Evolutionary conservation across 1,140 invertebrate genomes (phyloP).

Genomic region (Sitodiplosis mosellana): DNA sequence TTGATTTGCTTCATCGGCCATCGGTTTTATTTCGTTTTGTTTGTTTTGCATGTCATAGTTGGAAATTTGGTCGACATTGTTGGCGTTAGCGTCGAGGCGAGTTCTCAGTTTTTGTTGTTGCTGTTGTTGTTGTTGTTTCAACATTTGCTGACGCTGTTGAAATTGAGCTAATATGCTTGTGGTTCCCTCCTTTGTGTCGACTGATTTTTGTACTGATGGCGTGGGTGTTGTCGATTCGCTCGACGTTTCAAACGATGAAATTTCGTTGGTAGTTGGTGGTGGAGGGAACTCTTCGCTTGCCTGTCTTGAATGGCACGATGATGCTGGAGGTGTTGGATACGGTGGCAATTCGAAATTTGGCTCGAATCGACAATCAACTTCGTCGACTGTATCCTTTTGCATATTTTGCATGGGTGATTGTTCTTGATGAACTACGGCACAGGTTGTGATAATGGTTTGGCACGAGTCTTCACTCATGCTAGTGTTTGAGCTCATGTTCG

Average conservation of each 20-base stretch:
- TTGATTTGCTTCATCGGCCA: constrained; percentile 10
- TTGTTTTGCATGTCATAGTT: constrained; percentile 4
- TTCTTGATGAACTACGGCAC: constrained; percentile 62
- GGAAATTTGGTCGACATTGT: too few relatives aligned
- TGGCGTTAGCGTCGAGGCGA: constrained; percentile 5
- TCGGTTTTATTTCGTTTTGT: constrained; percentile 7
- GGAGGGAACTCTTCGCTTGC: constrained; percentile 77
- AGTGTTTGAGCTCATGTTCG: constrained; percentile 47
- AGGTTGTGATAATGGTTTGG: constrained; percentile 52
- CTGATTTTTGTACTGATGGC: constrained; percentile 14
- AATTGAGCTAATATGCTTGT: constrained; percentile 48
- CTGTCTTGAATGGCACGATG: constrained; percentile 60
- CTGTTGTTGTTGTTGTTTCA: constrained; percentile 43
- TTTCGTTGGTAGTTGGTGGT: constrained; percentile 57
- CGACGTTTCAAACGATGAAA: constrained; percentile 35
- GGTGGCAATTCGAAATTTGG: constrained; percentile 43
- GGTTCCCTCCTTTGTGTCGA: constrained; percentile 14
- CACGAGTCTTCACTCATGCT: constrained; percentile 62
- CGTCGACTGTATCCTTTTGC: constrained; percentile 35
- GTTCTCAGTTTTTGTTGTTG: constrained; percentile 23
- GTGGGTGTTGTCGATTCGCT: constrained; percentile 26
- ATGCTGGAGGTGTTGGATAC: constrained; percentile 55
- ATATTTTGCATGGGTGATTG: constrained; percentile 32
- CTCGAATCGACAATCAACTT: constrained; percentile 30
- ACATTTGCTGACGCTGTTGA: constrained; percentile 33